Conservation (phyloP, 2,888 invertebrate genomes). For the Mongoloraphidia duomilia region DNA sequence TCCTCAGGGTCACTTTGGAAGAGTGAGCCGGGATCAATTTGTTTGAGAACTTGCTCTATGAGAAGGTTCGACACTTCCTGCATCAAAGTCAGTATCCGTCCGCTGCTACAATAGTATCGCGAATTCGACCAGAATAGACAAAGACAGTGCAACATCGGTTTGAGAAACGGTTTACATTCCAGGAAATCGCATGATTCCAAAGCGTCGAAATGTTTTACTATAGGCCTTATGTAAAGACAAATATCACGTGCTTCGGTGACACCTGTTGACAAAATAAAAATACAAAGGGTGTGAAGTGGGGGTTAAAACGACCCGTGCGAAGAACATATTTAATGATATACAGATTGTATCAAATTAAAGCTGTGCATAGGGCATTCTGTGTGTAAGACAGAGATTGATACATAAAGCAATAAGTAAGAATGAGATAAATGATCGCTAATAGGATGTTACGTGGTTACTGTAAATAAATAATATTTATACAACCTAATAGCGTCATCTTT, state of each 20-base stretch:
- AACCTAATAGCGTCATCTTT: too few species aligned
- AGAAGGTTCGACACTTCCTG: constrained; percentile 68
- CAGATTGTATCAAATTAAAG: too few species aligned
- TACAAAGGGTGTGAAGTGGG: too few species aligned
- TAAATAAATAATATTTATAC: too few species aligned
- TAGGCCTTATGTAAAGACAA: constrained; percentile 58
- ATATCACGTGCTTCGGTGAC: constrained; percentile 77
- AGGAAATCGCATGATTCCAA: constrained; percentile 57
- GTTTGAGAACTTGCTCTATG: constrained; percentile 56
- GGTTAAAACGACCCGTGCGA: too few species aligned
- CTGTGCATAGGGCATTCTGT: too few species aligned
- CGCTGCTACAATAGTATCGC: constrained; percentile 47
- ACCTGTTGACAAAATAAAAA: constrained; percentile 28
- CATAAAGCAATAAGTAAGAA: too few species aligned
- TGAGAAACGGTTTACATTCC: constrained; percentile 41
- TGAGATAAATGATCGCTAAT: too few species aligned
- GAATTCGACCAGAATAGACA: constrained; percentile 79
- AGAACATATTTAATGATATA: too few species aligned
- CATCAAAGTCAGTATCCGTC: constrained; percentile 54
- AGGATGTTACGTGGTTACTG: too few species aligned
- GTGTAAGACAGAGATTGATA: too few species aligned
- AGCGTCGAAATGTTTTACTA: constrained; percentile 51
- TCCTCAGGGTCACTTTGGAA: constrained; percentile 81
- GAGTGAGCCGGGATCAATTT: constrained; percentile 62
- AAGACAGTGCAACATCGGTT: constrained; percentile 63